A percentile compares a stretch with the other conserved stretches of the same genome.
Evolutionary conservation across 2,797 vertebrate genomes (phyloP).

Genomic region (Allobates femoralis): DNA sequence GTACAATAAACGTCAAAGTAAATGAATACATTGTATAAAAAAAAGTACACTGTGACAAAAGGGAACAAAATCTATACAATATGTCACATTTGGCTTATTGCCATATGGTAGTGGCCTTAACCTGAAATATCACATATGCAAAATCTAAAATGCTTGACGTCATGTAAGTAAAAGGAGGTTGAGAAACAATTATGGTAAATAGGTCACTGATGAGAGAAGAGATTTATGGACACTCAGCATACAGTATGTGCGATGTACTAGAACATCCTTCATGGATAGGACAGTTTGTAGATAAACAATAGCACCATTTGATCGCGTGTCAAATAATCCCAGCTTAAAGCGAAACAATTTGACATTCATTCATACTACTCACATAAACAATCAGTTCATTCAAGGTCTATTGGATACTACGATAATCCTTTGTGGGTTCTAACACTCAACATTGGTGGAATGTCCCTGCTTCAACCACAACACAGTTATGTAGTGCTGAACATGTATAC

Average conservation of each 20-base stretch:
- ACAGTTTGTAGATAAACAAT: conserved; percentile 77
- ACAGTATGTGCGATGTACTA: conserved; percentile 48
- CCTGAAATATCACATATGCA: neutral
- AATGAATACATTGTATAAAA: neutral
- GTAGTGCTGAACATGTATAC: neutral
- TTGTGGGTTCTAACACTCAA: neutral
- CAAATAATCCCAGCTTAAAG: conserved; percentile 72
- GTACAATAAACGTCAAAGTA: neutral
- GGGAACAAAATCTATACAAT: neutral
- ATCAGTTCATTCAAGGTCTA: conserved; percentile 72
- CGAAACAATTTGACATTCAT: conserved; percentile 73
- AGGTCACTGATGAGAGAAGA: conserved; percentile 53
- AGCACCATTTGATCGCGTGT: conserved; percentile 78
- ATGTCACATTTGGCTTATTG: no score
- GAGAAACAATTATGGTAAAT: neutral
- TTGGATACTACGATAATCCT: conserved; percentile 61
- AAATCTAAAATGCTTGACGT: neutral
- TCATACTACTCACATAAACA: conserved; percentile 74
- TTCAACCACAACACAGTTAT: neutral
- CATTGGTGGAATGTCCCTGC: neutral
- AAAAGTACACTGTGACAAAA: neutral
- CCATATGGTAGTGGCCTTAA: no score
- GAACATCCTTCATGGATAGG: conserved; percentile 64
- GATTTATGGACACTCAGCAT: conserved; percentile 54
- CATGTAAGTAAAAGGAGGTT: neutral